A percentile compares a stretch with the other conserved stretches of the same genome.
phyloP scores from a whole-genome alignment of 2,113 vertebrate genomes.

The Erythrolamprus reginae region DNA sequence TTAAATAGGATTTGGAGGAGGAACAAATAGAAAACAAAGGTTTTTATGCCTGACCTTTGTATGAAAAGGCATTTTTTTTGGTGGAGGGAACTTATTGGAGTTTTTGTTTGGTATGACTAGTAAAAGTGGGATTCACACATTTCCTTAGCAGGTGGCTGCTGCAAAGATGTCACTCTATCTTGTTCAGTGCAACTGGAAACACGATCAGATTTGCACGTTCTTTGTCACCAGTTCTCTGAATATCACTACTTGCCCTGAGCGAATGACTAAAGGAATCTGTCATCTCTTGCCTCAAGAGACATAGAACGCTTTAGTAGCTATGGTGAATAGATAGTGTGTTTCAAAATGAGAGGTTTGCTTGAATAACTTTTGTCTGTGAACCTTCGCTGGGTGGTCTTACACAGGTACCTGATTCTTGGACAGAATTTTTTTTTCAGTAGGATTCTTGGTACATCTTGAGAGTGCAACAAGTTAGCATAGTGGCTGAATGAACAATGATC shows the following conservation, averaged over 20 bases:
- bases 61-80: constrained; percentile 12
- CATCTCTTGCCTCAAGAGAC: not conserved
- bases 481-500: not conserved
- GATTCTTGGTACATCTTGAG: not conserved
- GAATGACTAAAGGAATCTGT: not conserved
- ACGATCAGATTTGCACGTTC: not conserved
- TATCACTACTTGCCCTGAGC: not conserved
- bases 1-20: not conserved
- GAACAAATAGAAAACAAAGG: not conserved
- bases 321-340: not conserved
- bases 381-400: not conserved
- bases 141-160: not conserved
- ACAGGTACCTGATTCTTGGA: not conserved
- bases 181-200: not conserved
- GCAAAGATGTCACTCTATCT: not conserved
- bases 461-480: not conserved
- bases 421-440: not conserved
- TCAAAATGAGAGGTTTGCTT: not conserved
- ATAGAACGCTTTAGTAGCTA: not conserved
- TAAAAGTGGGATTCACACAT: not conserved
- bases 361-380: not conserved
- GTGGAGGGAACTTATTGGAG: not conserved
- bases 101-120: not conserved
- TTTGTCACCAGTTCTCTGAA: not conserved
- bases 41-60: not conserved